phyloP scores from a whole-genome alignment of 2,113 vertebrate species.

The Okapia johnstoni region DNA sequence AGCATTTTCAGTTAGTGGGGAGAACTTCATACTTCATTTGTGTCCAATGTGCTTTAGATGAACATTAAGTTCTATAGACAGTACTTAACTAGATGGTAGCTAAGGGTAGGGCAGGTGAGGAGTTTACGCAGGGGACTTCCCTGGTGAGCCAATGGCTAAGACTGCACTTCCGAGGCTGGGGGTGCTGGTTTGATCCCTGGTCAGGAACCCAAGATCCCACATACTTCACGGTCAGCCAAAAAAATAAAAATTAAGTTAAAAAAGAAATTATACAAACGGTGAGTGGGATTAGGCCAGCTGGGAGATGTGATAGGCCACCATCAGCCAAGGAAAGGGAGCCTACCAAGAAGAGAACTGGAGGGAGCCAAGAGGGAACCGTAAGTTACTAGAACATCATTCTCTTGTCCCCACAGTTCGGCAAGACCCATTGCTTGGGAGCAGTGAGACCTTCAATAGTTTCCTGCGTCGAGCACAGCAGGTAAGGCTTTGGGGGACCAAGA shows the following conservation, averaged over 20 bases:
- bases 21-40: slow-evolving; percentile 33
- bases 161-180: neutral
- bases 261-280: slow-evolving; percentile 9
- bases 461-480: slow-evolving; percentile 98
- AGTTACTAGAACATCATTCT: neutral
- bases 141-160: neutral
- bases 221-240: neutral
- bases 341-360: neutral
- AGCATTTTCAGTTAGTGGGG: neutral
- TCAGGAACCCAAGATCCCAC: neutral
- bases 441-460: slow-evolving; percentile 97
- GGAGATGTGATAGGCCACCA: slow-evolving; percentile 33
- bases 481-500: neutral
- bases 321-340: slow-evolving; percentile 44
- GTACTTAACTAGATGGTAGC: slow-evolving; percentile 57
- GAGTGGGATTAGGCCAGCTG: slow-evolving; percentile 60
- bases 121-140: slow-evolving; percentile 26
- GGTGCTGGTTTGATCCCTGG: neutral
- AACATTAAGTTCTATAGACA: slow-evolving; percentile 38
- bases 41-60: slow-evolving; percentile 39
- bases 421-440: slow-evolving; percentile 92
- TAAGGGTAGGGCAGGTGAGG: slow-evolving; percentile 57
- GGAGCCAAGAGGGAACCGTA: neutral
- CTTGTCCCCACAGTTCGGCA: slow-evolving; percentile 88
- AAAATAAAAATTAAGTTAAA: neutral